These are phyloP conservation scores for Tortricodes alternella DNA, from an alignment of 2,888 invertebrate species.

Conservation along the genomic window DNA sequence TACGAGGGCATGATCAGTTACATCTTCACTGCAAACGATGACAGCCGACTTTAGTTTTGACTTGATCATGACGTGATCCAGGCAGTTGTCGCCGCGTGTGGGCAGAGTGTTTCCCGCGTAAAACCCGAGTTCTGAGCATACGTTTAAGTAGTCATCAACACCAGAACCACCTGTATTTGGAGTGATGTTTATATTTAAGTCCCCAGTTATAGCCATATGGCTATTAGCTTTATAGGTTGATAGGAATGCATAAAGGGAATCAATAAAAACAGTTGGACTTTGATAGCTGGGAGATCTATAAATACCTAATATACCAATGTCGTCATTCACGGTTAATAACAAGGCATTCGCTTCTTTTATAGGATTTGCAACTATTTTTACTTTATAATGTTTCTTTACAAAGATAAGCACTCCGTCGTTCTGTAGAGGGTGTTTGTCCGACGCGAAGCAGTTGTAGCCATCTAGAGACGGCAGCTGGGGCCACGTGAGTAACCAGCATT, in stretches of 20 bases:
- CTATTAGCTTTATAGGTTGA: neutral
- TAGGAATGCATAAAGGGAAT: neutral
- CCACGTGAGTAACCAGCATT: neutral
- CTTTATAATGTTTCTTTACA: neutral
- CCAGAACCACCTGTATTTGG: neutral
- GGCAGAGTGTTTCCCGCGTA: neutral
- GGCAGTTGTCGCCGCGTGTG: no score
- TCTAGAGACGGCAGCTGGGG: neutral
- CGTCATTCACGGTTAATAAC: neutral
- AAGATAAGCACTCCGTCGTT: constrained; percentile 1
- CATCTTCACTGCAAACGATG: no score
- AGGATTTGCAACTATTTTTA: neutral
- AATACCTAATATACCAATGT: neutral
- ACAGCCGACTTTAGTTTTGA: neutral
- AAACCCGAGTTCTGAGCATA: neutral
- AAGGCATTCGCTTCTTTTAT: neutral
- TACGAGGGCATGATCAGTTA: no score
- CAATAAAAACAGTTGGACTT: neutral
- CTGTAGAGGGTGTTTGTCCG: neutral
- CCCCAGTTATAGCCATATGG: neutral
- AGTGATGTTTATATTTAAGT: neutral
- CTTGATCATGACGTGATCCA: no score
- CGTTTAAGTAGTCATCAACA: neutral
- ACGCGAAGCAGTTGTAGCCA: neutral
- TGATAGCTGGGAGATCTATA: neutral